Percentiles rank a stretch among this genome's conserved stretches.
Evolutionary conservation across 2,797 vertebrate species (phyloP).

Genomic region (Sitta carolinensis): DNA sequence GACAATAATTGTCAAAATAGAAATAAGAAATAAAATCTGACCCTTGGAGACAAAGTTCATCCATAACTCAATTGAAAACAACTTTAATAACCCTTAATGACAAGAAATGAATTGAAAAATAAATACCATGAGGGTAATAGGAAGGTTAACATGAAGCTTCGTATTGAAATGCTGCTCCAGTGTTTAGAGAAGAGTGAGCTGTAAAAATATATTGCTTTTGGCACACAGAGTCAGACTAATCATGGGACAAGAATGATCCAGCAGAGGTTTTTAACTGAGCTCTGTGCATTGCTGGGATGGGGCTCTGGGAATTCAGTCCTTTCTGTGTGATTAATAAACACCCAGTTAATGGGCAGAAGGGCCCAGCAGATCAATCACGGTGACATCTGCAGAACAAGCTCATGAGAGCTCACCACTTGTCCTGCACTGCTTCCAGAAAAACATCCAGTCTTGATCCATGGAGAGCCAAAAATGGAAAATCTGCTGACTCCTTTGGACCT

Average conservation of each 20-base stretch:
- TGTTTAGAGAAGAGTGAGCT: neutral
- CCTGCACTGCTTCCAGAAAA: neutral
- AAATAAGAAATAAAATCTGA: neutral
- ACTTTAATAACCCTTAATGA: neutral
- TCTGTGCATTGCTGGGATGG: neutral
- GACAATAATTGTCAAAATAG: neutral
- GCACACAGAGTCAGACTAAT: neutral
- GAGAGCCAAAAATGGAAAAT: neutral
- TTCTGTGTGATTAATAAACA: neutral
- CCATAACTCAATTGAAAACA: neutral
- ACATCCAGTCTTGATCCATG: neutral
- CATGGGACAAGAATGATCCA: neutral
- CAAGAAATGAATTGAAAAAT: neutral
- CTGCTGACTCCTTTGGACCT: neutral
- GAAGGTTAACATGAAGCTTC: neutral
- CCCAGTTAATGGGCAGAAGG: neutral
- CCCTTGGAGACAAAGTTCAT: neutral
- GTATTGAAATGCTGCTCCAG: neutral
- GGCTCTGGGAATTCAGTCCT: neutral
- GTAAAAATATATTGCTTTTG: neutral
- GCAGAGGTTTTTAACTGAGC: neutral
- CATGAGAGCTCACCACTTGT: neutral
- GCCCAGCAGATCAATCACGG: neutral
- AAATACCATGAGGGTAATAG: neutral
- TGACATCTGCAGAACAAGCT: neutral